Base-by-base conservation (phyloP, 2,888 invertebrate species). In the Tridacna crocea region DNA sequence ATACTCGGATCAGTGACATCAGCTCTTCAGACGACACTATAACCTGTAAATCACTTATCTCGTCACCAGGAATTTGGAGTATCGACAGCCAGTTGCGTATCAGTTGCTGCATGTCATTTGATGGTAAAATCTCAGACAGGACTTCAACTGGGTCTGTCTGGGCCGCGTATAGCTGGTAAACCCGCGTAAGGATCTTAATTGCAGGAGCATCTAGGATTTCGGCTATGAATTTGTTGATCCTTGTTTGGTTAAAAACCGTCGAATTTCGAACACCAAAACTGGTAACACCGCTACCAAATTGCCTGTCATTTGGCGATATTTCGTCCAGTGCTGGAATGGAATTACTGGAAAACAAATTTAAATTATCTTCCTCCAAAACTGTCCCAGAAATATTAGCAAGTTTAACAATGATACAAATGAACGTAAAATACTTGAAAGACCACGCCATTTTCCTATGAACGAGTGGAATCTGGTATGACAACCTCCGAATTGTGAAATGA, bases 11-110 rank as follows among this genome's bases (percentile, higher is more conserved):
- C 24, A 70, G 12, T 15, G 51, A 22, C 17, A 70, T 24, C 17
- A 70, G 22, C 70, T 70, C 70, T 8, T 27, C 6, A 11, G 70
- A 70, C 24, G 51, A 51, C 46, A 70, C 70, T 47, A 70, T 19
- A 24, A 11, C 17, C 26, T 70, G 70, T 22, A 70, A 22, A 12
- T 48, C 26, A 15, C 12, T 70, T 48, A 70, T 70, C 11, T 51
- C 19, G 17, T 51, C 70, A 26, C 17, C n/a, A 0, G 70, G 48
- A 51, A 70, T 26, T 3, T 24, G 51, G 22, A 22, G 22, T 47
- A 22, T 19, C 1, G 70, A 24, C 24, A 70, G 47, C 70, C 70
- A 70, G 26, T 26, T 22, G 4, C 26, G 19, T 70, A 70, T 70
- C 22, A 70, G 70, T 24, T 70, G 51, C 13, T 47, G 10, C 70